These are phyloP conservation scores for Nasonia oneida DNA, from an alignment of 2,888 invertebrate species.

Conservation along the genomic window DNA sequence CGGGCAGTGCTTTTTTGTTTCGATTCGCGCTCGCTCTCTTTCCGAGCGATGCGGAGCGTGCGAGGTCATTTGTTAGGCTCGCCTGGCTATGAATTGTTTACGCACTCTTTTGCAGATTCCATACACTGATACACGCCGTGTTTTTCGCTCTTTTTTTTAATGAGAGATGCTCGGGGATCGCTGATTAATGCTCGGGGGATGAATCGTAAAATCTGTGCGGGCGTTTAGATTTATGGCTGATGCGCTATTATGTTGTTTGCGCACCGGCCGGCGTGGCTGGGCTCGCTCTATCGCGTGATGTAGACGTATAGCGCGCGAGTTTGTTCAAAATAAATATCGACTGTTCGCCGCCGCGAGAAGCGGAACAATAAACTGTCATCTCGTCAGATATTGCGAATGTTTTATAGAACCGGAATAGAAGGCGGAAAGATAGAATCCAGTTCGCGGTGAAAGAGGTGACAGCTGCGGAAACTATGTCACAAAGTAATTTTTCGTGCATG, in stretches of 20 bases:
- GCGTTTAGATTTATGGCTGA: constrained; percentile 1
- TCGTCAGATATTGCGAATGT: constrained; percentile 24
- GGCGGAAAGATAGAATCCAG: constrained; percentile 54
- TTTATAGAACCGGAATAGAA: constrained; percentile 59
- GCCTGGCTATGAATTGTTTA: constrained; percentile 49
- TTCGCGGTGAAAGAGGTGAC: constrained; percentile 17
- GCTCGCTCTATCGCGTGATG: too few species aligned
- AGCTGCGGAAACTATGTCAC: not conserved
- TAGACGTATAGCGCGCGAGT: not conserved
- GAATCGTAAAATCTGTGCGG: constrained; percentile 38
- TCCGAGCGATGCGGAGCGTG: not conserved
- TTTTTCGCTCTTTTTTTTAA: constrained; percentile 14
- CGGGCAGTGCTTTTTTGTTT: not conserved
- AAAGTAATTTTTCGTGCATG: not conserved
- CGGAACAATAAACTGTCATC: constrained; percentile 52
- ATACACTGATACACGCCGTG: not conserved
- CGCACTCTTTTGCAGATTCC: constrained; percentile 38
- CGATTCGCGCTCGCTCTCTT: not conserved
- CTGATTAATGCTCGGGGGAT: constrained; percentile 46
- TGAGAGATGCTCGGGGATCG: constrained; percentile 29
- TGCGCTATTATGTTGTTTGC: not conserved
- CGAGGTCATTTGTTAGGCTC: constrained; percentile 46
- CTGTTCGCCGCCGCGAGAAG: not conserved
- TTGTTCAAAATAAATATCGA: not conserved
- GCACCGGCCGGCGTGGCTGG: not conserved